phyloP scores from a whole-genome alignment of 2,113 vertebrate species.

The Syrmaticus mikado region DNA sequence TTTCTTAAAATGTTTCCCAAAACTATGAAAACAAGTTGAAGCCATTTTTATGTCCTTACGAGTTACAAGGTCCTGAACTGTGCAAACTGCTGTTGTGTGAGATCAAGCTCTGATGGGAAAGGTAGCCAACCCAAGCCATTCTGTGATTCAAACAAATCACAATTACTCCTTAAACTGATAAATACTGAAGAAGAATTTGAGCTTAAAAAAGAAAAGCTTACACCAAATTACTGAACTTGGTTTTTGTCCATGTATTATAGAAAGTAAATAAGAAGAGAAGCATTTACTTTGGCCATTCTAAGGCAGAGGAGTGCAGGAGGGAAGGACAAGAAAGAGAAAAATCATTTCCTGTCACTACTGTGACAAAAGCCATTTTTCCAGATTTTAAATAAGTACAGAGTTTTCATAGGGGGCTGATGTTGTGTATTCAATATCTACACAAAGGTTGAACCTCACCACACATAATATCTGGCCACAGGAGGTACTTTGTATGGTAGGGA shows the following conservation, averaged over 20 bases:
- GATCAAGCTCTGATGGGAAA: neutral
- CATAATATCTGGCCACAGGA: slow-evolving; percentile 85
- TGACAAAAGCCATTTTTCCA: neutral
- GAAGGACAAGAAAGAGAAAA: neutral
- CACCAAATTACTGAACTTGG: neutral
- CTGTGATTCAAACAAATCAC: neutral
- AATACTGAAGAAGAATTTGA: neutral
- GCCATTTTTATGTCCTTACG: neutral
- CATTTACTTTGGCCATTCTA: neutral
- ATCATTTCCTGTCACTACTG: neutral
- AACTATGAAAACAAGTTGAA: neutral
- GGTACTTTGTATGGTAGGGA: slow-evolving; percentile 79
- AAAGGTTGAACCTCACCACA: slow-evolving; percentile 80
- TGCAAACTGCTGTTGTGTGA: neutral
- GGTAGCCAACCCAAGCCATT: neutral
- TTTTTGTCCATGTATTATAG: neutral
- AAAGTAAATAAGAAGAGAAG: neutral
- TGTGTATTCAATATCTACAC: slow-evolving; percentile 58
- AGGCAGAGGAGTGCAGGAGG: neutral
- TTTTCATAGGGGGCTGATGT: neutral
- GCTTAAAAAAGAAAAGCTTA: neutral
- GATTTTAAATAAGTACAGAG: neutral
- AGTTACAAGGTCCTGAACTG: neutral
- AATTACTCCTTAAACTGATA: neutral
- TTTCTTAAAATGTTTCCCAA: neutral